Base-by-base conservation (phyloP, 2,888 invertebrate genomes). In the Phrixothrix hirtus region DNA sequence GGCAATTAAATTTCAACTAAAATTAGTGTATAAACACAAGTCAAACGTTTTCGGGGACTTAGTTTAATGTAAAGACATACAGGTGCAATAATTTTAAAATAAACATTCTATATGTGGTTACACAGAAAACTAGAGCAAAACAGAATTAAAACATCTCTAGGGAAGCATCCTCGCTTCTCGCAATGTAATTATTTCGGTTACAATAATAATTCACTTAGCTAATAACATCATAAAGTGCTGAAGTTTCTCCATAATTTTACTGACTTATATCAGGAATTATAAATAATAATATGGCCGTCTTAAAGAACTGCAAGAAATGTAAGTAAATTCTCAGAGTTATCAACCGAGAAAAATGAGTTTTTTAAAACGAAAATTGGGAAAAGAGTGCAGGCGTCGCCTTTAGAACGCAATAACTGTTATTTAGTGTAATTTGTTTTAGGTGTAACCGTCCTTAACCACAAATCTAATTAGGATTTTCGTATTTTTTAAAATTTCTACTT, bases 181-280 rank as follows among this genome's bases (percentile, higher is more conserved):
- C 46, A 41, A 55, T 51, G 47, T 49, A 55, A 51, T 55, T 55
- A 55, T 55, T 55, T 51, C 55, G 43, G 55, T 55, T 55, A 55
- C 50, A 55, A 55, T 54, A 54, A 54, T 55, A 55, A 55, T 55
- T 55, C 55, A 55, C 55, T 55, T 55, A 55, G 46, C 45, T 55
- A 55, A 55, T 51, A 55, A 51, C 55, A 55, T 51, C 51, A 46
- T 46, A 55, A 55, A 54, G 47, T 54, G 54, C 49, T 54, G 35
- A 54, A 54, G 54, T 54, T 54, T 54, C 31, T 34, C 31, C 54
- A 54, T 54, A 54, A 54, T 54, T 54, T 44, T 39, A 36, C 35
- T 31, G 43, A 54, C 43, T 52, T 45, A 46, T 45, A 29, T 27
- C 16, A 29, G 34, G 39, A 45, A 51, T 51, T 51, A 51, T 51